These are phyloP conservation scores for Patella ulyssiponensis DNA, from an alignment of 2,888 invertebrate species.

Conservation along the genomic window DNA sequence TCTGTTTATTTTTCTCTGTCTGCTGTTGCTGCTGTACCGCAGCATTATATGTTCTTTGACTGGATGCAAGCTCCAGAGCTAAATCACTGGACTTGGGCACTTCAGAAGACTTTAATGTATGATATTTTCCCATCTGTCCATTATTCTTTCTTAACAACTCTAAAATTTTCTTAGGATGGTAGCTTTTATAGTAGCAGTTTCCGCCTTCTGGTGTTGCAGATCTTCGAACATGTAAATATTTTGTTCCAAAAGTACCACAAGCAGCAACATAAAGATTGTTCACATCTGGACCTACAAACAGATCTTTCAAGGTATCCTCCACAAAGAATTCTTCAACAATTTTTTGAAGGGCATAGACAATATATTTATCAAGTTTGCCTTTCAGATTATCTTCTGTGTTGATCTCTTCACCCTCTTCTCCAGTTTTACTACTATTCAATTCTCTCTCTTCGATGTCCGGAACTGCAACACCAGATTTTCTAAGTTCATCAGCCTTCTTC, in stretches of 20 bases:
- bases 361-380: background rate
- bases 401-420: background rate
- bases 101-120: background rate
- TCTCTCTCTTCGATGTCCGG: background rate
- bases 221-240: no score
- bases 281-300: no score
- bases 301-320: background rate
- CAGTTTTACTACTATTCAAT: background rate
- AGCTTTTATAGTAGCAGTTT: background rate
- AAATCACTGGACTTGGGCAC: background rate
- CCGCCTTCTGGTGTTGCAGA: no score
- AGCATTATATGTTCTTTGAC: background rate
- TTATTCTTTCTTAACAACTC: background rate
- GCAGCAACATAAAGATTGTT: no score
- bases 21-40: background rate
- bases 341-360: background rate
- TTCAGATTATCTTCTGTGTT: background rate
- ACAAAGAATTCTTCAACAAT: background rate
- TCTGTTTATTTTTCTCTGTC: background rate
- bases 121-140: background rate
- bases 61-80: background rate
- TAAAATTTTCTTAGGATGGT: background rate
- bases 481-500: background rate
- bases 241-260: no score
- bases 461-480: background rate